Base-by-base conservation (phyloP, 2,888 invertebrate genomes). In the Pseudoips prasinana region DNA sequence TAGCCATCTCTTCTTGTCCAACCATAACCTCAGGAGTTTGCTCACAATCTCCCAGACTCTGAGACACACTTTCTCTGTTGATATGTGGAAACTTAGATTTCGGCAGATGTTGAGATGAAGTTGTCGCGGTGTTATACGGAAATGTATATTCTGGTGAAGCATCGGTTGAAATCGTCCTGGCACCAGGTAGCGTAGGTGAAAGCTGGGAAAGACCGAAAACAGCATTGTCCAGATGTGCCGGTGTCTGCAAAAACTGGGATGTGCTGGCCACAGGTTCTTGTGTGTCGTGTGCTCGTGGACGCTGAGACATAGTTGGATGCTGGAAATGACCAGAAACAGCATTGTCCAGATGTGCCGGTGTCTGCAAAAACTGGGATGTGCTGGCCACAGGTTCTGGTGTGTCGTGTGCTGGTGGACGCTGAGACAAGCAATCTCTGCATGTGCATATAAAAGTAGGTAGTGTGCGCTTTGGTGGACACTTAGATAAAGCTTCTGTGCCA, bases 71-170 rank as follows among this genome's bases (percentile, higher is more conserved):
- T 20, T 32, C 32, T 22, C 25, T 32, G 25, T 25, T 32, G 25
- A 25, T 31, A 31, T 31, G 31, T 31, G 31, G 24, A 31, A 31
- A 25, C 31, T 25, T 31, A 31, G 25, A 31, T 31, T 31, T 31
- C 24, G 31, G 25, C 31, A 31, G 24, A 31, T 31, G 25, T 31
- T 31, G 30, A 18, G 31, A 24, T 31, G 31, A 31, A 31, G 25
- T 31, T 31, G 31, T 31, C 24, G 31, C 31, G 31, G 20, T 31
- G 31, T 31, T 31, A 31, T 31, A 31, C 31, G 31, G 25, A 31
- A 31, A 31, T 31, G 31, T 31, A 31, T 31, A 31, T 31, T 31
- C 19, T 27, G 27, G 19, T 27, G 27, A 27, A 27, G 8, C 27
- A 27, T 27, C 31, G 18, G 31, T 24, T 31, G 31, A 25, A 31